phyloP scores from a whole-genome alignment of 2,888 invertebrate species.

The Chalcosyrphus nemorum region DNA sequence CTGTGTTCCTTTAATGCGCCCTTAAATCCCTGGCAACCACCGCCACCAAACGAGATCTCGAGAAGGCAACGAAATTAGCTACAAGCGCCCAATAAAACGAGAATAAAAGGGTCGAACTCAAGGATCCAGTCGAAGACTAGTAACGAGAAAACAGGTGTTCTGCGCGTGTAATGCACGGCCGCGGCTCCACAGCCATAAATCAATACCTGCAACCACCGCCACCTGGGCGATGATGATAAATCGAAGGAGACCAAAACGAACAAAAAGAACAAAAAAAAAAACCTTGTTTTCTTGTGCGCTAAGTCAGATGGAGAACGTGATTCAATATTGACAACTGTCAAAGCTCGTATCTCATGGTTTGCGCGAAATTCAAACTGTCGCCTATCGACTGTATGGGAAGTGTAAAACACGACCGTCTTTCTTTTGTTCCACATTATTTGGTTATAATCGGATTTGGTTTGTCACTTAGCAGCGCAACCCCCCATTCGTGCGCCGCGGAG shows the following conservation, averaged over 20 bases:
- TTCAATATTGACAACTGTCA: conserved; percentile 58
- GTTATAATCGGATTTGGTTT: conserved; percentile 65
- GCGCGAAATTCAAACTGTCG: conserved; percentile 43
- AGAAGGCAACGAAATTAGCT: conserved; percentile 60
- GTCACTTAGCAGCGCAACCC: conserved; percentile 51
- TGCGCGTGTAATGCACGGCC: conserved; percentile 67
- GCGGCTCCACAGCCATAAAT: conserved; percentile 54
- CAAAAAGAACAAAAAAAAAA: background rate
- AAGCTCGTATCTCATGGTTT: conserved; percentile 44
- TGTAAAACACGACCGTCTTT: conserved; percentile 18
- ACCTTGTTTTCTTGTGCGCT: conserved; percentile 24
- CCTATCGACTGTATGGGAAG: background rate
- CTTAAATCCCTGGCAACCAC: conserved; percentile 36
- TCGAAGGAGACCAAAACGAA: conserved; percentile 37
- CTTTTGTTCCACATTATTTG: conserved; percentile 29
- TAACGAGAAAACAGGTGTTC: conserved; percentile 64
- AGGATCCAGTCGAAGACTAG: conserved; percentile 32
- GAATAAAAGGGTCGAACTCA: conserved; percentile 16
- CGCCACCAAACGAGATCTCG: background rate
- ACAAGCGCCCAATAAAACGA: conserved; percentile 51
- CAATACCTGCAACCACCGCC: conserved; percentile 53
- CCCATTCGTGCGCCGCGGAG: conserved; percentile 24
- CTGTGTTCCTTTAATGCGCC: conserved; percentile 43
- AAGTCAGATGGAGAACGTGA: conserved; percentile 21
- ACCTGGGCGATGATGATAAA: conserved; percentile 61